These are phyloP conservation scores for Poeciliopsis turrubarensis DNA, from an alignment of 2,113 vertebrate genomes.

Conservation along the genomic window DNA sequence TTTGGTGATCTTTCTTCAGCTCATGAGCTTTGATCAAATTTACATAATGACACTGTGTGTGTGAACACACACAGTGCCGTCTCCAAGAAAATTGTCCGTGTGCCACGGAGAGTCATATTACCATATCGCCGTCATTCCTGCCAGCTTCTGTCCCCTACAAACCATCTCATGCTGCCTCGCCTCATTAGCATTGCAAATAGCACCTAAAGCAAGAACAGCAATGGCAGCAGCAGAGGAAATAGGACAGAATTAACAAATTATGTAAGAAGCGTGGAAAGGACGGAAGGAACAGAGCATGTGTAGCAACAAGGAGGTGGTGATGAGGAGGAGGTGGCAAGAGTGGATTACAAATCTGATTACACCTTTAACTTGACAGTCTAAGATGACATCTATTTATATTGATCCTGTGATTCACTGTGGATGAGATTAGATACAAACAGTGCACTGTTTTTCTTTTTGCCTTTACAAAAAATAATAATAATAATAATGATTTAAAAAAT, in stretches of 20 bases:
- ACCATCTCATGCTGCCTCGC: conserved; percentile 61
- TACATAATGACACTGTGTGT: conserved; percentile 28
- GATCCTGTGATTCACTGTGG: conserved; percentile 13
- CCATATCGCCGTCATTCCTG: conserved; percentile 66
- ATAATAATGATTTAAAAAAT: neutral
- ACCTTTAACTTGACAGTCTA: conserved; percentile 47
- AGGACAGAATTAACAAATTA: conserved; percentile 73
- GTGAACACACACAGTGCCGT: conserved; percentile 12
- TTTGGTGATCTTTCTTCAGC: conserved; percentile 2
- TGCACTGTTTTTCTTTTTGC: neutral
- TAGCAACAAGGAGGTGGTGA: conserved; percentile 56
- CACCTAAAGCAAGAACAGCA: conserved; percentile 63
- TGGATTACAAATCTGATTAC: conserved; percentile 59
- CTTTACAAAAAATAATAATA: neutral
- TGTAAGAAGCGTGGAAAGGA: conserved; percentile 60
- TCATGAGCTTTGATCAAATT: conserved; percentile 19
- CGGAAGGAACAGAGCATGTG: conserved; percentile 43
- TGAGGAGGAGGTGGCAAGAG: conserved; percentile 50
- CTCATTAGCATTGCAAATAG: conserved; percentile 79
- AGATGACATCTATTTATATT: conserved; percentile 36
- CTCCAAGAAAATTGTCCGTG: conserved; percentile 26
- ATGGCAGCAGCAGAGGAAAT: conserved; percentile 61
- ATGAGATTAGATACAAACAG: conserved; percentile 15
- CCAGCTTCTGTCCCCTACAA: conserved; percentile 52
- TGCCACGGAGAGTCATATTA: conserved; percentile 50